Evolutionary conservation across 2,113 vertebrate genomes (phyloP).

Genomic region (Actinemys pallida): DNA sequence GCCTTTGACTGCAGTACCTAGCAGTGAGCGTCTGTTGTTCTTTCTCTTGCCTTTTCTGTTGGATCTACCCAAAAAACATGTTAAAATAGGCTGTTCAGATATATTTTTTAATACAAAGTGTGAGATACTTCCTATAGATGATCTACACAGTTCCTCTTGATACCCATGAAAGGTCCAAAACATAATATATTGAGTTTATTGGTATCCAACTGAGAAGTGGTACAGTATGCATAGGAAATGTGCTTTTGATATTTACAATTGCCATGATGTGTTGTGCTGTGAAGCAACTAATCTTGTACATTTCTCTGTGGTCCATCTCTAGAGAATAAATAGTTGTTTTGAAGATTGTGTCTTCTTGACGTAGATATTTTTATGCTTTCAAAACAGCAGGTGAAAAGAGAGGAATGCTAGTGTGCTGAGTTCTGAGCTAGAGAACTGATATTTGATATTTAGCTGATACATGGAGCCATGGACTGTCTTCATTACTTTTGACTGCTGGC

Average conservation of each 20-base stretch:
- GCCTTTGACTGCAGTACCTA: neutral
- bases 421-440: neutral
- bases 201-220: neutral
- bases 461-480: neutral
- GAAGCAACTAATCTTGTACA: neutral
- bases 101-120: neutral
- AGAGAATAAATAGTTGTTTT: neutral
- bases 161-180: neutral
- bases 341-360: neutral
- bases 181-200: neutral
- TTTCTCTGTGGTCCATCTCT: neutral
- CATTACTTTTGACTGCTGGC: neutral
- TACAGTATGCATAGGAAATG: neutral
- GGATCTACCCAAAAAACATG: neutral
- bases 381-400: neutral
- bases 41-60: neutral
- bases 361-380: neutral
- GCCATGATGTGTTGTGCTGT: neutral
- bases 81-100: neutral
- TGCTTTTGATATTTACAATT: neutral
- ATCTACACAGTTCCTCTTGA: neutral
- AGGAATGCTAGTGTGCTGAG: rapidly evolving
- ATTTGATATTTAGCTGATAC: neutral
- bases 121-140: neutral
- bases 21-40: neutral